Percentiles rank a stretch among this genome's conserved stretches.
phyloP scores from a whole-genome alignment of 2,888 invertebrate species.

The Hyppa rectilinea region DNA sequence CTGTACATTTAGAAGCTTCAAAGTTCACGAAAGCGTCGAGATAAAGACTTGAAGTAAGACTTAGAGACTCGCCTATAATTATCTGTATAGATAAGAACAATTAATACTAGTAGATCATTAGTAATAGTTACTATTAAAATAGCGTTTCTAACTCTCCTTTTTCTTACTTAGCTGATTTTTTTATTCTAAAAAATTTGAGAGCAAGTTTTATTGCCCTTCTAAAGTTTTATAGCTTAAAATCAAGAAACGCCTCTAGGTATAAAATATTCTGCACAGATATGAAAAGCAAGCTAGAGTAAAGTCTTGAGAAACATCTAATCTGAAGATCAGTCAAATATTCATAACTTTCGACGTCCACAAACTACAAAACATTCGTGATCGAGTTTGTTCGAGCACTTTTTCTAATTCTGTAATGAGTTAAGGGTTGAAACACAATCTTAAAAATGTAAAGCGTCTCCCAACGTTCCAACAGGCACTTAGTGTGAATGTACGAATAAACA shows the following conservation, averaged over 20 bases:
- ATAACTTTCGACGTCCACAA: slow-evolving; percentile 50
- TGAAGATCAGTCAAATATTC: slow-evolving; percentile 82
- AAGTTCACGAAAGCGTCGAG: slow-evolving; percentile 76
- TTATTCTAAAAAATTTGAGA: slow-evolving; percentile 15
- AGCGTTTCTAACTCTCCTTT: slow-evolving; percentile 46
- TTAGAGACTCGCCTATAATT: slow-evolving; percentile 38
- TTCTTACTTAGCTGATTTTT: slow-evolving; percentile 7
- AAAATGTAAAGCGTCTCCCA: slow-evolving; percentile 59
- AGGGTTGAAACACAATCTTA: slow-evolving; percentile 32
- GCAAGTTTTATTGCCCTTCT: slow-evolving; percentile 1
- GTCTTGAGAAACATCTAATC: slow-evolving; percentile 72
- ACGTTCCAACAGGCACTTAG: slow-evolving; percentile 75
- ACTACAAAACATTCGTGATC: slow-evolving; percentile 31
- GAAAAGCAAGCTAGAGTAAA: slow-evolving; percentile 72
- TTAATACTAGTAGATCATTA: slow-evolving; percentile 37
- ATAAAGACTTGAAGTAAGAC: slow-evolving; percentile 64
- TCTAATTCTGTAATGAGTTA: slow-evolving; percentile 9
- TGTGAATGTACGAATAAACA: slow-evolving; percentile 65
- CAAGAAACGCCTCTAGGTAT: slow-evolving; percentile 35
- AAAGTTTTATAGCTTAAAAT: slow-evolving; percentile 17
- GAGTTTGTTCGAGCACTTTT: slow-evolving; percentile 13
- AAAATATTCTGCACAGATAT: slow-evolving; percentile 62
- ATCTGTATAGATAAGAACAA: slow-evolving; percentile 35
- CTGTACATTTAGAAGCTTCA: slow-evolving; percentile 80
- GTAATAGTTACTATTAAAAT: slow-evolving; percentile 51